phyloP scores from a whole-genome alignment of 2,888 invertebrate genomes.

The Ganaspis brasiliensis region DNA sequence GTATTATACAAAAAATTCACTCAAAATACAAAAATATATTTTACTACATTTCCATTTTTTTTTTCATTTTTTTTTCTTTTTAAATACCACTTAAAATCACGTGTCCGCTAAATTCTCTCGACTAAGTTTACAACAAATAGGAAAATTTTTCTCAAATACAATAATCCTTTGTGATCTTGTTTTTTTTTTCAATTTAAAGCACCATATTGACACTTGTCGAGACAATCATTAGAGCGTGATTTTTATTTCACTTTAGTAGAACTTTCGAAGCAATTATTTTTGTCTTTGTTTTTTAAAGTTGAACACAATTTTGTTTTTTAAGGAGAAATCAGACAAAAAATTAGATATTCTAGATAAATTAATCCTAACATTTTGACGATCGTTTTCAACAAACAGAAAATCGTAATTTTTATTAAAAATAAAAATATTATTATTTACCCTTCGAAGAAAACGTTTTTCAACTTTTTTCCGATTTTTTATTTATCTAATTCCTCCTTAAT shows the following conservation, averaged over 20 bases:
- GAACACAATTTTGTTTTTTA: no score
- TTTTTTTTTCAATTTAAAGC: conserved; percentile 36
- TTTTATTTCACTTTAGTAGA: not conserved
- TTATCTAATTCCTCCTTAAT: no score
- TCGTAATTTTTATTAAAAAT: no score
- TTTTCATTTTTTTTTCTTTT: conserved; percentile 4
- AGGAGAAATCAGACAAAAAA: no score
- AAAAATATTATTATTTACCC: no score
- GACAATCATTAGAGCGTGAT: conserved; percentile 12
- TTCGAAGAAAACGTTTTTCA: no score
- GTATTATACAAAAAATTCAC: conserved; percentile 36
- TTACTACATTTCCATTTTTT: conserved; percentile 26
- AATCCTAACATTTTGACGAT: not conserved
- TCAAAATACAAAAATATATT: conserved; percentile 43
- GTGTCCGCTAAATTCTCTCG: conserved; percentile 31
- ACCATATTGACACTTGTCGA: conserved; percentile 35
- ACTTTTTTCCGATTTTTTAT: no score
- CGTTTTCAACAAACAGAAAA: no score
- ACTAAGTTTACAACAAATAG: conserved; percentile 35
- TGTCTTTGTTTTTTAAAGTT: no score
- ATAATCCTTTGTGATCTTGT: conserved; percentile 22
- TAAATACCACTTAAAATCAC: conserved; percentile 38
- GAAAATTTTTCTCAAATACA: conserved; percentile 35
- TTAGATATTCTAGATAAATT: not conserved
- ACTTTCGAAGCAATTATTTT: conserved; percentile 17